These are phyloP conservation scores for Halictus ligatus DNA, from an alignment of 2,888 invertebrate species.

Conservation along the genomic window DNA sequence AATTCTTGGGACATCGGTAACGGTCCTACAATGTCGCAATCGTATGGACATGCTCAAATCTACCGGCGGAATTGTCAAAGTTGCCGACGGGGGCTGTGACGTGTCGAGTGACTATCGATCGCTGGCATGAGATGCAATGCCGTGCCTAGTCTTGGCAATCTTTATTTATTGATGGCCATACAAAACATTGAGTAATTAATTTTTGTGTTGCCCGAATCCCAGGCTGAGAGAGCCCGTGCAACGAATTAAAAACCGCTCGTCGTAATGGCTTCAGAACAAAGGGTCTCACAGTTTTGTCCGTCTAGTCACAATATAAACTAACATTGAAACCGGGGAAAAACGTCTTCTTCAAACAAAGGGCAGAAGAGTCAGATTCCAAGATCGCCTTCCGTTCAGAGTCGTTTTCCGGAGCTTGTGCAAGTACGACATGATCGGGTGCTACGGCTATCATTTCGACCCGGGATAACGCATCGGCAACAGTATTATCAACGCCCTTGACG, in stretches of 20 bases:
- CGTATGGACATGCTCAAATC: constrained; percentile 78
- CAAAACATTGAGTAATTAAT: constrained; percentile 77
- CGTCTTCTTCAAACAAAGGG: background rate
- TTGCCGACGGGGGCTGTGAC: constrained; percentile 69
- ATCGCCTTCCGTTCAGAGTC: background rate
- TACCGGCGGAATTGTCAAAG: constrained; percentile 51
- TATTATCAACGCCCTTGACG: background rate
- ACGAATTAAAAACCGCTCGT: constrained; percentile 45
- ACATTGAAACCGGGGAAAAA: background rate
- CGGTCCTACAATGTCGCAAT: too few species aligned
- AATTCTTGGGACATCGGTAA: too few species aligned
- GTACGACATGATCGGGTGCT: constrained; percentile 17
- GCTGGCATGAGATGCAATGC: constrained; percentile 77
- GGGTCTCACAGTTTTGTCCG: constrained; percentile 43
- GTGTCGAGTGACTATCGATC: constrained; percentile 76
- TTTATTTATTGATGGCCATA: constrained; percentile 79
- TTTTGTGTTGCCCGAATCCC: constrained; percentile 67
- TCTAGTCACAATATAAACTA: constrained; percentile 46
- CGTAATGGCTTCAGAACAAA: constrained; percentile 56
- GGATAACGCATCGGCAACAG: background rate
- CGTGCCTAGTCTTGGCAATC: constrained; percentile 78
- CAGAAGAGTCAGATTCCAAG: background rate
- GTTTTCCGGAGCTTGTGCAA: background rate
- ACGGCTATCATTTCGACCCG: background rate
- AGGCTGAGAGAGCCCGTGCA: constrained; percentile 73